Percentiles rank a stretch among this genome's conserved stretches.
Conservation (phyloP, 2,797 vertebrate genomes). For the Melanotaenia pygmaea region DNA sequence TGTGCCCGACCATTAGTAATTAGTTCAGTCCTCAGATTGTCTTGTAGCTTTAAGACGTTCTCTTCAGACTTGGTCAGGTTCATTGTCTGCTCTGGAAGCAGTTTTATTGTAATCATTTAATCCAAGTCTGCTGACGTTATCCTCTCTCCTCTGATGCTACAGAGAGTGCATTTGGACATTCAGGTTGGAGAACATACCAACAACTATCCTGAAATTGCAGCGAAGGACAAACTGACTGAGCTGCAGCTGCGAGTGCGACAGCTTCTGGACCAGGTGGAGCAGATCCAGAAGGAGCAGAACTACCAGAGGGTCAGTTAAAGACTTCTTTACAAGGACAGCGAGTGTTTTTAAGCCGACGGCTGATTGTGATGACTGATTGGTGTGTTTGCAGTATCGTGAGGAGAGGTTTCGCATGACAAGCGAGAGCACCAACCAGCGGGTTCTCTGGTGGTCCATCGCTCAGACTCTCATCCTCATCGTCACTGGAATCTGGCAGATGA, state of each 20-base stretch:
- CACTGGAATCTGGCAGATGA: slow-evolving; percentile 97
- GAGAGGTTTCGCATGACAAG: slow-evolving; percentile 95
- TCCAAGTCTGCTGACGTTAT: too few relatives aligned
- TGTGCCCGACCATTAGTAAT: too few relatives aligned
- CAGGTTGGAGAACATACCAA: slow-evolving; percentile 96
- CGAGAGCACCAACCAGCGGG: slow-evolving; percentile 96
- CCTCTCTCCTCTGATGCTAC: slow-evolving; percentile 8
- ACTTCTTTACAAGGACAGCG: too few relatives aligned
- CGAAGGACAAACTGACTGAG: slow-evolving; percentile 94
- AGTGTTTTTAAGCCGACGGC: background rate
- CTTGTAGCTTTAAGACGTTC: too few relatives aligned
- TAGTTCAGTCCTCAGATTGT: too few relatives aligned
- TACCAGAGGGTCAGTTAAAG: slow-evolving; percentile 90
- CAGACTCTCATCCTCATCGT: slow-evolving; percentile 95
- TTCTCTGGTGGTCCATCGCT: slow-evolving; percentile 97
- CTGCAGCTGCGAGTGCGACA: slow-evolving; percentile 92
- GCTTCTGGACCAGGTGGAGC: slow-evolving; percentile 94
- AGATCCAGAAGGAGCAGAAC: slow-evolving; percentile 97
- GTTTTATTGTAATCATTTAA: too few relatives aligned
- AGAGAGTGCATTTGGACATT: slow-evolving; percentile 95
- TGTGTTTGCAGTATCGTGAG: slow-evolving; percentile 87
- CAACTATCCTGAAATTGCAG: slow-evolving; percentile 96
- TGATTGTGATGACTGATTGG: background rate
- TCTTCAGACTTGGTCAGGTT: too few relatives aligned
- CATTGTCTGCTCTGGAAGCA: too few relatives aligned